phyloP scores from a whole-genome alignment of 2,888 invertebrate species.

The Fragum whitleyi region DNA sequence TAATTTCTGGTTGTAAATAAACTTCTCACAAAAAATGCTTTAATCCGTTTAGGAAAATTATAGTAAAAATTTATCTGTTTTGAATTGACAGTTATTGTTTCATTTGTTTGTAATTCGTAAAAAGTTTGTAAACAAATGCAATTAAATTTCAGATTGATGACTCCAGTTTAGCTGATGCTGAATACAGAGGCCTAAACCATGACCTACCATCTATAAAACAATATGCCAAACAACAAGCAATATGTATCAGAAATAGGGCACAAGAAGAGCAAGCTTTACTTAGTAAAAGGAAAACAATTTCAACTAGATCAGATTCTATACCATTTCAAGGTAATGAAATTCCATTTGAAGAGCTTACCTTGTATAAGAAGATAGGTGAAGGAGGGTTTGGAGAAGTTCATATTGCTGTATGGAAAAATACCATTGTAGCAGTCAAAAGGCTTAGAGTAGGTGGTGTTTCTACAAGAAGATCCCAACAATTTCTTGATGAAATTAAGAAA shows the following conservation, averaged over 20 bases:
- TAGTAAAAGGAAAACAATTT: not conserved
- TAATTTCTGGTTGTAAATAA: too few species aligned
- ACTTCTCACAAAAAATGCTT: too few species aligned
- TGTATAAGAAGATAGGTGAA: slow-evolving; percentile 57
- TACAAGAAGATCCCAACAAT: slow-evolving; percentile 41
- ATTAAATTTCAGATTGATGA: slow-evolving; percentile 10
- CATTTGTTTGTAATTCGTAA: too few species aligned
- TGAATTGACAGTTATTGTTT: too few species aligned
- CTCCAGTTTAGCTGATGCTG: not conserved
- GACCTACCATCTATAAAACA: not conserved
- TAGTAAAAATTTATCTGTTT: too few species aligned
- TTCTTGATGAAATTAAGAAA: slow-evolving; percentile 49
- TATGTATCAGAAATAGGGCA: slow-evolving; percentile 6
- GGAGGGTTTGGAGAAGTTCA: slow-evolving; percentile 65
- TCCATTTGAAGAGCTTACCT: slow-evolving; percentile 47
- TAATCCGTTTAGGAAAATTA: too few species aligned
- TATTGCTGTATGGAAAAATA: slow-evolving; percentile 55
- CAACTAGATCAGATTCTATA: slow-evolving; percentile 16
- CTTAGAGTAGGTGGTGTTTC: slow-evolving; percentile 54
- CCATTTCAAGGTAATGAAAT: slow-evolving; percentile 46
- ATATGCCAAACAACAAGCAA: not conserved
- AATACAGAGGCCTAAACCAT: not conserved
- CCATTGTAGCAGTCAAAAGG: slow-evolving; percentile 63
- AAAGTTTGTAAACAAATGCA: too few species aligned
- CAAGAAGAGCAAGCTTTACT: slow-evolving; percentile 7